Evolutionary conservation across 2,797 vertebrate species (phyloP), one percentile per base, ranked within the genome.

Genomic region (Neosilurus mollespiculum): DNA sequence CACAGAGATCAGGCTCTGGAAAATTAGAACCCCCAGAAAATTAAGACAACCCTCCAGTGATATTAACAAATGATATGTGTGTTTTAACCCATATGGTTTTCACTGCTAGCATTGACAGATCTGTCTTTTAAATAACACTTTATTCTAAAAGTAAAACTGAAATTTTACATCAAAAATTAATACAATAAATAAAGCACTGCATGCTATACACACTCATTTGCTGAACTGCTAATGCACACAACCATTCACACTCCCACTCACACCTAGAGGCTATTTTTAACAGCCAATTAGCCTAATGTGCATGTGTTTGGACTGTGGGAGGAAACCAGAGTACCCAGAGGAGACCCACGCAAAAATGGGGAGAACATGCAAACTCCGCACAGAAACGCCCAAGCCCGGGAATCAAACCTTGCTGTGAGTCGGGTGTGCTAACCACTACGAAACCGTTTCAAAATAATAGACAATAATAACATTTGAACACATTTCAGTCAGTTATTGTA

Each of bases 11-110:
- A 88, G 84, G 73, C 78, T 82, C 86, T 71, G 34, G 87, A 90
- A 91, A 90, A 93, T 93, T 88, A 84, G 84, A 82, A 90, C 84
- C 88, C 85, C 88, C 81, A 90, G 91, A 75, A 53, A 82, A 87
- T 88, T 78, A 80, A 83, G 81, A 69, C 43, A 43, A 15, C 30
- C 62, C 67, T 81, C 73, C 71, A 83, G 82, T 86, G 72, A 83
- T 87, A 86, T 86, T 53, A 53, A 81, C 80, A 85, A 86, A 86
- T 65, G 61, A 80, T 84, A 73, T 62, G 79, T 80, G 76, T 84
- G 58, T 82, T 87, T 88, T 80, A 64, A 73, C 64, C 56, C 71
- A 30, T 76, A 67, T 84, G 84, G 59, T 69, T 87, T 81, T 70
- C 51, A 82, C 51, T 58, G 30, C 4, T 20, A 78, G 61, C 6